A percentile compares a stretch with the other conserved stretches of the same genome.
These are phyloP conservation scores for Phyllotreta striolata DNA, from an alignment of 2,888 invertebrate species.

Conservation along the genomic window DNA sequence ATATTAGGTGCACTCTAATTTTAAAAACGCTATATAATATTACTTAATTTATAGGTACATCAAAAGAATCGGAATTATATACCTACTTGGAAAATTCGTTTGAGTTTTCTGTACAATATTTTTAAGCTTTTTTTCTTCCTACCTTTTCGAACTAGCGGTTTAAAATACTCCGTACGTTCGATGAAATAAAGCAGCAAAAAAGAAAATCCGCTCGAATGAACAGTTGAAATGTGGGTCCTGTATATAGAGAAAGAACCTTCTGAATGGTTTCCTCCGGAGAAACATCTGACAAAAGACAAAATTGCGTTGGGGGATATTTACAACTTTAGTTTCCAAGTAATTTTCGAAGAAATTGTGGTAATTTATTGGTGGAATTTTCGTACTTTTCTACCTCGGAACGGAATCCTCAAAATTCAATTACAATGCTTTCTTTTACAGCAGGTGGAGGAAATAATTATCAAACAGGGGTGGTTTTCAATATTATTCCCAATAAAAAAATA, in stretches of 20 bases:
- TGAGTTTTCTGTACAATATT: no score
- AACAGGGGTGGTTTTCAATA: not conserved
- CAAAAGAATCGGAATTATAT: no score
- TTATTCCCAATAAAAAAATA: not conserved
- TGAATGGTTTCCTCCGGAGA: constrained; percentile 12
- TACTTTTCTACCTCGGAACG: not conserved
- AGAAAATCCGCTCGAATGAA: no score
- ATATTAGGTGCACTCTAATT: no score
- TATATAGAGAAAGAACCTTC: constrained; percentile 1
- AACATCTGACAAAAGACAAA: constrained; percentile 11
- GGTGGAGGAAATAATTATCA: constrained; percentile 1
- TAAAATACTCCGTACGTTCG: no score
- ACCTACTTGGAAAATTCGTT: no score
- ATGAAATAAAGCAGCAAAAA: no score
- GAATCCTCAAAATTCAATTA: constrained; percentile 12
- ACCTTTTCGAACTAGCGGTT: no score
- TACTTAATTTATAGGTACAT: no score
- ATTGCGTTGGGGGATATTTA: constrained; percentile 14
- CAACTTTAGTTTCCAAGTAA: constrained; percentile 18
- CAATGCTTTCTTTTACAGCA: constrained; percentile 3
- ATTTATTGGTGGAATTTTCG: constrained; percentile 9
- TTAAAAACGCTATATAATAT: no score
- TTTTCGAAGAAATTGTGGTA: constrained; percentile 14
- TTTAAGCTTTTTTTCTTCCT: no score
- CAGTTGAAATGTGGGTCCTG: not conserved